A percentile compares a stretch with the other conserved stretches of the same genome.
These are phyloP conservation scores for Tipula lateralis DNA, from an alignment of 2,888 invertebrate species.

Conservation along the genomic window DNA sequence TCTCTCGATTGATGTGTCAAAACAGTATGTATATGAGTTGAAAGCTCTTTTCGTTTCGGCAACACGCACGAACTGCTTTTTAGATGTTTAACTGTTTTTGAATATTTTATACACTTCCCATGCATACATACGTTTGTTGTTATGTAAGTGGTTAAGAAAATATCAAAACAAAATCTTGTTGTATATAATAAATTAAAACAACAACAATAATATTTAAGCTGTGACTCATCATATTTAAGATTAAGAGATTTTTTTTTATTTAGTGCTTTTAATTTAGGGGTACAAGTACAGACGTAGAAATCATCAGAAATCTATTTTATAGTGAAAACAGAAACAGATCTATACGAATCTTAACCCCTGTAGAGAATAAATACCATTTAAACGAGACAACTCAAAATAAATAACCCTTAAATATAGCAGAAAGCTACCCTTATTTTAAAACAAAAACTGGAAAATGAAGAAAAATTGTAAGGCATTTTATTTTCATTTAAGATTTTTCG, in stretches of 20 bases:
- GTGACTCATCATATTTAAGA: background rate
- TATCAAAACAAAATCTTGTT: background rate
- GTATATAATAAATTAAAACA: background rate
- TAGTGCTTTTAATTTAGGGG: background rate
- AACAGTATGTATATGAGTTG: background rate
- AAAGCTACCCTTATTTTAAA: slow-evolving; percentile 29
- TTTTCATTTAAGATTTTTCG: background rate
- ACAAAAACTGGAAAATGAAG: slow-evolving; percentile 15
- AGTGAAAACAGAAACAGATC: background rate
- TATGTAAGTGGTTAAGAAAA: background rate
- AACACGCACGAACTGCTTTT: background rate
- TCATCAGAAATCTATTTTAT: background rate
- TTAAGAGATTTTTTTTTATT: background rate
- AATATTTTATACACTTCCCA: background rate
- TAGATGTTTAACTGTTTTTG: background rate
- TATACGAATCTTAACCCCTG: slow-evolving; percentile 25
- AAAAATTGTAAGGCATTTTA: slow-evolving; percentile 30
- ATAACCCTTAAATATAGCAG: slow-evolving; percentile 32
- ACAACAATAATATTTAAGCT: background rate
- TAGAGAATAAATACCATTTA: slow-evolving; percentile 33
- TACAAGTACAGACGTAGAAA: background rate
- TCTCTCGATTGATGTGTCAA: background rate
- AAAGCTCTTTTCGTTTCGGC: background rate
- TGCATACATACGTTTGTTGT: background rate
- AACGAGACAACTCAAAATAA: slow-evolving; percentile 31